A percentile compares a stretch with the other conserved stretches of the same genome.
Conservation (phyloP, 2,113 vertebrate genomes). For the Trogon melanurus region DNA sequence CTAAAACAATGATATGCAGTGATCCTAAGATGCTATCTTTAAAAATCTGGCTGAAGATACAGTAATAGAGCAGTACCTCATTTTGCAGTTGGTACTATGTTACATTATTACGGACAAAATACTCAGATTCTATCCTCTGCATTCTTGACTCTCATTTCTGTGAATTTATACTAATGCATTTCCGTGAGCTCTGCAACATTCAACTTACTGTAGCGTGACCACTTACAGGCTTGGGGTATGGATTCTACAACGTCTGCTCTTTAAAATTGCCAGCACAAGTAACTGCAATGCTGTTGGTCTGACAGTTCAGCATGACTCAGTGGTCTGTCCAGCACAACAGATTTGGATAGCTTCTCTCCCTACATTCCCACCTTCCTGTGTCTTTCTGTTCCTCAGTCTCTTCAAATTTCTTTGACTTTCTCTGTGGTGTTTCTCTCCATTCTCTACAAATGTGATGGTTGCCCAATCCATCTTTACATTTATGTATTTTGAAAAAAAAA, state of each 20-base stretch:
- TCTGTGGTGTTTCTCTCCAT: background rate
- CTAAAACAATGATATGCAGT: background rate
- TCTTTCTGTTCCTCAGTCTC: background rate
- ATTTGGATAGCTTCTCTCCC: background rate
- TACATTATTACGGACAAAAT: background rate
- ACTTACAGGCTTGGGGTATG: background rate
- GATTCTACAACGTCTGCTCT: background rate
- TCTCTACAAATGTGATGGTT: background rate
- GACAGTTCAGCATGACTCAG: background rate
- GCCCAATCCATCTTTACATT: background rate
- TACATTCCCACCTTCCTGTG: background rate
- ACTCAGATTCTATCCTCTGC: background rate
- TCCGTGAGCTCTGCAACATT: background rate
- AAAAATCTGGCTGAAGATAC: background rate
- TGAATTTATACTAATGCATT: background rate
- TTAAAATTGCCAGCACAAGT: background rate
- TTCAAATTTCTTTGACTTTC: background rate
- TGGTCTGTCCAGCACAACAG: background rate
- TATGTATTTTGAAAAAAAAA: background rate
- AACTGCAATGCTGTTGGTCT: background rate
- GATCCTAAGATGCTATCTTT: background rate
- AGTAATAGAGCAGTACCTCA: background rate
- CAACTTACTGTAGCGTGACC: background rate
- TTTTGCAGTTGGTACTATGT: background rate
- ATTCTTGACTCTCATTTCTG: background rate